phyloP scores from a whole-genome alignment of 2,113 vertebrate species.

The Psophia crepitans region DNA sequence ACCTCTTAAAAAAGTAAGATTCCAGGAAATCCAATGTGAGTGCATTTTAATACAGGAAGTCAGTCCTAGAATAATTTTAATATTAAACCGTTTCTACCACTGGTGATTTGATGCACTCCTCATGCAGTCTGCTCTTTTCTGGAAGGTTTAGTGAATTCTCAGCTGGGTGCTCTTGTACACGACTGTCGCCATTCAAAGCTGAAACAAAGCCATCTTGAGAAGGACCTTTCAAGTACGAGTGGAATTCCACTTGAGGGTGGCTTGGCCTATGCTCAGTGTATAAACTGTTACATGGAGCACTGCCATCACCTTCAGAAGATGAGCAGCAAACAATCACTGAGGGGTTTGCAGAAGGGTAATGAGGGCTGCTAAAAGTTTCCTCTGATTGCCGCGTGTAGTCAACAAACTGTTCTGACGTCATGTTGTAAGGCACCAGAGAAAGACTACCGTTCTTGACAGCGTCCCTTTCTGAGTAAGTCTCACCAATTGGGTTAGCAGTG shows the following conservation, averaged over 20 bases:
- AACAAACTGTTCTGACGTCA: constrained; percentile 86
- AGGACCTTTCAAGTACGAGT: constrained; percentile 92
- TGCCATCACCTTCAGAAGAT: constrained; percentile 80
- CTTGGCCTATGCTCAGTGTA: constrained; percentile 80
- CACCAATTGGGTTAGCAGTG: constrained; percentile 76
- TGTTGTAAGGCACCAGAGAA: constrained; percentile 84
- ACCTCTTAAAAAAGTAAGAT: constrained; percentile 59
- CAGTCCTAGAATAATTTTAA: constrained; percentile 45
- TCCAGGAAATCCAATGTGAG: constrained; percentile 66
- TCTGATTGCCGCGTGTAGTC: constrained; percentile 79
- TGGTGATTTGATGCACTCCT: constrained; percentile 86
- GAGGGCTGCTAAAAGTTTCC: constrained; percentile 75
- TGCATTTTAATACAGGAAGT: constrained; percentile 54
- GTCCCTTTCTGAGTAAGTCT: constrained; percentile 85
- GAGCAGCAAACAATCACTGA: constrained; percentile 83
- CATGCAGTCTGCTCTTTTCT: constrained; percentile 86
- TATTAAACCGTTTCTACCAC: constrained; percentile 91
- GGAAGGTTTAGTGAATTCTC: constrained; percentile 81
- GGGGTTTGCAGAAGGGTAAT: constrained; percentile 80
- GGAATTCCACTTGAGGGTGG: constrained; percentile 85
- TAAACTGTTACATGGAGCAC: constrained; percentile 75
- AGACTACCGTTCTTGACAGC: constrained; percentile 77
- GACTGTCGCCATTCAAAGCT: constrained; percentile 76
- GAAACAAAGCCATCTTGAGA: constrained; percentile 83
- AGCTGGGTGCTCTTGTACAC: constrained; percentile 78